A percentile compares a stretch with the other conserved stretches of the same genome.
These are phyloP conservation scores for Erebia epiphron DNA, from an alignment of 2,888 invertebrate species.

Conservation along the genomic window DNA sequence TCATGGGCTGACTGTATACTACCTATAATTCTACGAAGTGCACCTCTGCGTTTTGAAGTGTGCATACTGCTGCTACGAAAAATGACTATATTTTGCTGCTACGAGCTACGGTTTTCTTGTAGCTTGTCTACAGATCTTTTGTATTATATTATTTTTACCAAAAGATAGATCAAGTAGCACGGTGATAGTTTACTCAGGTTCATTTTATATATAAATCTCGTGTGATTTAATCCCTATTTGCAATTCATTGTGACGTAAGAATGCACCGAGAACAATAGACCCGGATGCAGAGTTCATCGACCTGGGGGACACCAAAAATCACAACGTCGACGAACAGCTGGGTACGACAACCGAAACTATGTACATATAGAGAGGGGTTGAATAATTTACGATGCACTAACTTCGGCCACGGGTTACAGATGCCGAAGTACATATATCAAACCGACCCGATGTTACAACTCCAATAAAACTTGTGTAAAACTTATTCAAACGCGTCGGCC, in stretches of 20 bases:
- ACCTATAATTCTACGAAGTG: no score
- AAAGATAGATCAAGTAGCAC: no score
- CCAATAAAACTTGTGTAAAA: constrained; percentile 62
- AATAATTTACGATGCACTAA: constrained; percentile 80
- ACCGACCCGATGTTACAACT: constrained; percentile 65
- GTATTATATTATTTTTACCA: no score
- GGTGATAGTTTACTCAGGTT: neutral
- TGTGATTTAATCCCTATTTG: neutral
- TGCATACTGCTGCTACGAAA: no score
- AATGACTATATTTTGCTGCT: neutral
- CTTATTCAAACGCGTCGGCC: constrained; percentile 64
- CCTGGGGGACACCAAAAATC: constrained; percentile 48
- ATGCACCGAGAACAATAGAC: constrained; percentile 12
- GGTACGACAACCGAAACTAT: constrained; percentile 62
- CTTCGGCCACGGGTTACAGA: constrained; percentile 67
- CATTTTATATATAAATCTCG: neutral
- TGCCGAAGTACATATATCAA: constrained; percentile 72
- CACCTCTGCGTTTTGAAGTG: no score
- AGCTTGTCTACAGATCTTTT: neutral
- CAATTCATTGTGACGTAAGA: neutral
- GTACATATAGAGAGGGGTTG: constrained; percentile 65
- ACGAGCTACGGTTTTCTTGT: neutral
- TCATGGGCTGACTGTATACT: no score
- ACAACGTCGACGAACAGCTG: constrained; percentile 59
- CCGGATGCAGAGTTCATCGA: constrained; percentile 23